Percentiles rank a stretch among this genome's conserved stretches.
These are phyloP conservation scores for Schlechtendalia chinensis DNA, from an alignment of 1,140 invertebrate species.

Conservation along the genomic window DNA sequence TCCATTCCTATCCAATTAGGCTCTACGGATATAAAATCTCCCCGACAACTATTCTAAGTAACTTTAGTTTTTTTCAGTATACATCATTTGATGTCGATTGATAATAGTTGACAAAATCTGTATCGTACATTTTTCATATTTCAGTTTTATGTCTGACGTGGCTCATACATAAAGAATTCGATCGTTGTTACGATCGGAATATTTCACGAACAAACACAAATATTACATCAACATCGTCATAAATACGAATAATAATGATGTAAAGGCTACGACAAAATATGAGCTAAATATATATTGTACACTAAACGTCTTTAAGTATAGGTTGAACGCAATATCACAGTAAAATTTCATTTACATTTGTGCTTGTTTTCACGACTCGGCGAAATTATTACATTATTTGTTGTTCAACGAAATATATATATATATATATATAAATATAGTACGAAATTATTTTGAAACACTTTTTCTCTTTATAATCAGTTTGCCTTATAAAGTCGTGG, in stretches of 20 bases:
- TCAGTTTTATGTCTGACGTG: too few relatives aligned
- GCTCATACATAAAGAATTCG: too few relatives aligned
- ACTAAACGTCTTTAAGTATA: background rate
- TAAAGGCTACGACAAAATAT: background rate
- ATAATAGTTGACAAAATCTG: too few relatives aligned
- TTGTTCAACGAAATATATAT: background rate
- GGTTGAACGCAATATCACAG: background rate
- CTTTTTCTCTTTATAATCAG: background rate
- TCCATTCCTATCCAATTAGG: too few relatives aligned
- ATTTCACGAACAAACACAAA: background rate
- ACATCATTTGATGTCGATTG: too few relatives aligned
- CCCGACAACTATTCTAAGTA: too few relatives aligned
- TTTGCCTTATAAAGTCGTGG: slow-evolving; percentile 17
- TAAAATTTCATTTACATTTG: background rate
- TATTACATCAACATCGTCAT: background rate
- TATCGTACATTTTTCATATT: too few relatives aligned
- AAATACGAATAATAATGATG: background rate
- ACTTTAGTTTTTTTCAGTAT: too few relatives aligned
- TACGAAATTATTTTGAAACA: slow-evolving; percentile 5
- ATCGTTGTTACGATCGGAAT: too few relatives aligned
- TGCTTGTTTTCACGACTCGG: background rate
- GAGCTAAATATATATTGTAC: background rate
- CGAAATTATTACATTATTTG: background rate
- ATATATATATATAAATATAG: too few relatives aligned
- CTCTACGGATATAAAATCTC: too few relatives aligned